Conservation (phyloP, 2,797 vertebrate genomes). For the Gymnoscopelus microlampas region DNA sequence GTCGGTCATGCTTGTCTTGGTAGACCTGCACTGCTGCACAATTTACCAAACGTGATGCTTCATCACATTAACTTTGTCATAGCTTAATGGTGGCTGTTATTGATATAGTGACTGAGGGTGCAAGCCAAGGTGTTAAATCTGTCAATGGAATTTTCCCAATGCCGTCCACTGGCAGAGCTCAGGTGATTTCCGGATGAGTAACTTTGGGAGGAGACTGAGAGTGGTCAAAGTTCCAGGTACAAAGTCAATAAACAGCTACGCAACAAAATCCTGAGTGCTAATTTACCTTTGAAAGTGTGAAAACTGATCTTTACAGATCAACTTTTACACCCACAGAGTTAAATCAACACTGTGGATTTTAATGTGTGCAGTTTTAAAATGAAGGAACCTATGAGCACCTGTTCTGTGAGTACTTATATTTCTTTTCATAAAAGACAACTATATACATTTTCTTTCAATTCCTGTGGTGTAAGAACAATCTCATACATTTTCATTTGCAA, state of each 20-base stretch:
- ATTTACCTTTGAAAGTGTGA: too few species aligned
- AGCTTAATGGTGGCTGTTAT: not conserved
- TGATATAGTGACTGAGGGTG: not conserved
- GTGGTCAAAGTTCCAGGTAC: constrained; percentile 73
- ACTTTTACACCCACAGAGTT: too few species aligned
- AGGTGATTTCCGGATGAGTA: constrained; percentile 79
- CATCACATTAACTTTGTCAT: not conserved
- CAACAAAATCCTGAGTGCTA: too few species aligned
- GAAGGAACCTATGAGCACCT: constrained; percentile 86
- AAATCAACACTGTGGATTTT: too few species aligned
- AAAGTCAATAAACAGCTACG: constrained; percentile 75
- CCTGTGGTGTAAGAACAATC: not conserved
- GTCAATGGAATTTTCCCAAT: constrained; percentile 52
- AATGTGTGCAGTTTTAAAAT: constrained; percentile 74
- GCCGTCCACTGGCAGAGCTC: constrained; percentile 31
- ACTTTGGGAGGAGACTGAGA: constrained; percentile 66
- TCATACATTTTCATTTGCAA: not conserved
- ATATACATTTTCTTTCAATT: not conserved
- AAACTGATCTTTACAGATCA: too few species aligned
- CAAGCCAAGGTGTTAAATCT: not conserved
- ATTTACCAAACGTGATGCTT: too few species aligned
- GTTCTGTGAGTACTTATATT: constrained; percentile 83
- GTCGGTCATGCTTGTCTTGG: too few species aligned
- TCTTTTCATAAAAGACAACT: constrained; percentile 6
- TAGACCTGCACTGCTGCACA: too few species aligned